phyloP scores from a whole-genome alignment of 2,888 invertebrate genomes.

The Lithophane semibrunnea region DNA sequence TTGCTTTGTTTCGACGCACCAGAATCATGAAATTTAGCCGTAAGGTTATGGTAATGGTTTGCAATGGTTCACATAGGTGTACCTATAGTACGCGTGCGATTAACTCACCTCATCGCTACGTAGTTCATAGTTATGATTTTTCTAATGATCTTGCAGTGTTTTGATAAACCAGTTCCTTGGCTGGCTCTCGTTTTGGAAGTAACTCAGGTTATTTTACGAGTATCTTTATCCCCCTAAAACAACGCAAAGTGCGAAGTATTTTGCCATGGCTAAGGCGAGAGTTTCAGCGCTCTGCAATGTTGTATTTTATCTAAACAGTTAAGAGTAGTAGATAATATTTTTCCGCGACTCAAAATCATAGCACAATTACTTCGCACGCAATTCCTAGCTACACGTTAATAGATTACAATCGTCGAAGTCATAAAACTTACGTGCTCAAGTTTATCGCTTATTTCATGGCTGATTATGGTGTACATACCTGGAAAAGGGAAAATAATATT shows the following conservation, averaged over 20 bases:
- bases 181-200: neutral
- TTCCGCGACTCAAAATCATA: neutral
- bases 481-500: slow-evolving; percentile 47
- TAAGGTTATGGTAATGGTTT: neutral
- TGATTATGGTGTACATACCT: slow-evolving; percentile 51
- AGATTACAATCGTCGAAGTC: slow-evolving; percentile 16
- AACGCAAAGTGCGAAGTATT: neutral
- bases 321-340: slow-evolving; percentile 5
- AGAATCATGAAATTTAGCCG: neutral
- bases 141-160: neutral
- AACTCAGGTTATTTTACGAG: neutral
- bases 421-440: slow-evolving; percentile 48
- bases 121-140: neutral
- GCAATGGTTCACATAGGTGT: neutral
- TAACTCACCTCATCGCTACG: neutral
- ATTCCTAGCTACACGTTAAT: slow-evolving; percentile 6
- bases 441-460: slow-evolving; percentile 41
- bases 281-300: neutral
- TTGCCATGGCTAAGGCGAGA: neutral
- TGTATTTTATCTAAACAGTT: neutral
- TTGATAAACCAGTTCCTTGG: neutral
- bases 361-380: slow-evolving; percentile 9
- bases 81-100: neutral
- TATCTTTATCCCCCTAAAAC: neutral
- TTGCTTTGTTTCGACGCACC: neutral